Base-by-base conservation (phyloP, 1,140 invertebrate species). In the Drosophila repleta region DNA sequence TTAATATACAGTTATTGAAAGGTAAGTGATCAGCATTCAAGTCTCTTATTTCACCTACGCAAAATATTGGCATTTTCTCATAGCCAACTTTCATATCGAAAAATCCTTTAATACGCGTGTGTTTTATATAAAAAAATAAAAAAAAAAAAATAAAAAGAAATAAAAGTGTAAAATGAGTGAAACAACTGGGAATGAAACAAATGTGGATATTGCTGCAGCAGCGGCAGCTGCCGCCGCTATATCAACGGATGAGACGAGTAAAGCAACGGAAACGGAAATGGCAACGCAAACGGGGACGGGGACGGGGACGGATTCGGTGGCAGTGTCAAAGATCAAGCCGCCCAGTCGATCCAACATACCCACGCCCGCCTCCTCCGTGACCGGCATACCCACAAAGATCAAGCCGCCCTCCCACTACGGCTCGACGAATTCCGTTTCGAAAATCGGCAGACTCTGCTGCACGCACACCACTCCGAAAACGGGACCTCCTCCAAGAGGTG, bases 401-500 rank as follows among this genome's bases (percentile, higher is more conserved):
- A 78, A 80, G 32, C 73, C 79, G 0, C 82, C 90, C 6, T 79
- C 82, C 11, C 78, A 62, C 35, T 91, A 84, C 35, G 85, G 82
- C 6, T 75, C 78, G 7, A 63, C 51, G 0, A 56, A 65, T 11
- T 81, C 85, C 4, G 69, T 90, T 29, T 90, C 90, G 41, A 90
- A 90, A 71, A 90, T 90, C 52, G 90, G 90, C 7, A 71, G 90
- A 18, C 73, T 75, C 18, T 90, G 88, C 43, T 90, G 83, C 45
- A 76, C 81, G 10, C 90, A 90, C 39, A 74, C 76, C 10, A 69
- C 85, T 0, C 90, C 90, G 4, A 91, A 91, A 48, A 43, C 90
- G 15, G 90, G 90, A 0, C 90, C 90, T 20, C 90, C 90, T 35
- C 90, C 90, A 2, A 72, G 90, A 81, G 90, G 90, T 91, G 53